Conservation (phyloP, 1,140 invertebrate species). For the Drosophila albomicans region DNA sequence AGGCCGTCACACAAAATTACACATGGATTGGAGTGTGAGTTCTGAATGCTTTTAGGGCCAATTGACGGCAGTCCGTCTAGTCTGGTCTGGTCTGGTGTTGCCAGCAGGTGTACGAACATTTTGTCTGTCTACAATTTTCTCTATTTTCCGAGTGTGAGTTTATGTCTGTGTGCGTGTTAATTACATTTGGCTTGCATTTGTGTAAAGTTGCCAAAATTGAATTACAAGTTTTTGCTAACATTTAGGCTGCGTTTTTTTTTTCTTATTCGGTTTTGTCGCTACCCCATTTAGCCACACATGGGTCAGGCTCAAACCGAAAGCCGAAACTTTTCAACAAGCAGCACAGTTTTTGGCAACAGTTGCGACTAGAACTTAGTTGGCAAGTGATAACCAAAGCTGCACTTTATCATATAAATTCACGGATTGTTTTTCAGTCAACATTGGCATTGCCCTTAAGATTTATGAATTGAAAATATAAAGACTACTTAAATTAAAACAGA, state of each 20-base stretch:
- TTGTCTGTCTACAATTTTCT: constrained; percentile 37
- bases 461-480: constrained; percentile 17
- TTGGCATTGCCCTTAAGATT: constrained; percentile 1
- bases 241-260: constrained; percentile 58
- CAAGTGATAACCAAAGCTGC: constrained; percentile 42
- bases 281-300: constrained; percentile 62
- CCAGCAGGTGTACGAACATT: constrained; percentile 64
- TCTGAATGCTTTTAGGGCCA: constrained; percentile 41
- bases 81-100: neutral
- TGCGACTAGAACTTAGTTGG: constrained; percentile 46
- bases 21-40: constrained; percentile 43
- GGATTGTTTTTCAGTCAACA: constrained; percentile 8
- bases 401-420: constrained; percentile 34
- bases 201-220: constrained; percentile 72
- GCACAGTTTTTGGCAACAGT: constrained; percentile 53
- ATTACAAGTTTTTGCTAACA: constrained; percentile 77
- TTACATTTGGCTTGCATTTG: constrained; percentile 78
- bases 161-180: constrained; percentile 68
- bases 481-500: neutral
- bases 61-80: constrained; percentile 55
- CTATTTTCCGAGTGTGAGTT: constrained; percentile 13
- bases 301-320: constrained; percentile 8
- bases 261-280: constrained; percentile 14
- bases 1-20: constrained; percentile 47
- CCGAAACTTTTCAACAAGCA: constrained; percentile 41